Evolutionary conservation across 2,113 vertebrate genomes (phyloP).

Genomic region (Vireo altiloquus): DNA sequence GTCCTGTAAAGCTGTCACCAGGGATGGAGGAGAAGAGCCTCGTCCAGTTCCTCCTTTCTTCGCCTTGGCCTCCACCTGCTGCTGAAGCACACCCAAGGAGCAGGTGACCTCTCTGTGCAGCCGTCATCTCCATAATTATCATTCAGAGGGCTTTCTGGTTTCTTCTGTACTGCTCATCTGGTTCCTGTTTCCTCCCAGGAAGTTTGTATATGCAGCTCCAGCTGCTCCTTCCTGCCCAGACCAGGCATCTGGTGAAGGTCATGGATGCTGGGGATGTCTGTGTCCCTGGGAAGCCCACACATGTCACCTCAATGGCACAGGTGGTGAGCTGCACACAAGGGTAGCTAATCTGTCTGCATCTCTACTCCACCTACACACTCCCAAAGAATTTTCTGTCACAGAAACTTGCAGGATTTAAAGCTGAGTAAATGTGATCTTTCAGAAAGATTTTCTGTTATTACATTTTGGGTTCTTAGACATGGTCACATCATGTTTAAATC

Average conservation of each 20-base stretch:
- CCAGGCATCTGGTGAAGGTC: background rate
- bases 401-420: background rate
- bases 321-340: rapidly evolving
- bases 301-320: background rate
- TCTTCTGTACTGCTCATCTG: background rate
- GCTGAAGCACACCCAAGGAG: rapidly evolving
- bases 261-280: rapidly evolving
- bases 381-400: background rate
- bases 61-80: background rate
- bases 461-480: background rate
- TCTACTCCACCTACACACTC: background rate
- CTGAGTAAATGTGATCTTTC: background rate
- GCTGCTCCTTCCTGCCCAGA: background rate
- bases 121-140: rapidly evolving
- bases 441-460: background rate
- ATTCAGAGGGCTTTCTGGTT: background rate
- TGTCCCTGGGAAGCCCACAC: background rate
- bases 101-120: rapidly evolving
- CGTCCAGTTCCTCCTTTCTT: background rate
- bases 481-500: background rate
- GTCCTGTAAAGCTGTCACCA: background rate
- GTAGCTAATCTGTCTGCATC: background rate
- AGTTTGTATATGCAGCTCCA: background rate
- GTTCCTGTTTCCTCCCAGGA: background rate
- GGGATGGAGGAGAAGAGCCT: background rate